Conservation (phyloP, 2,113 vertebrate species). For the sheep (Ovis aries) region DNA sequence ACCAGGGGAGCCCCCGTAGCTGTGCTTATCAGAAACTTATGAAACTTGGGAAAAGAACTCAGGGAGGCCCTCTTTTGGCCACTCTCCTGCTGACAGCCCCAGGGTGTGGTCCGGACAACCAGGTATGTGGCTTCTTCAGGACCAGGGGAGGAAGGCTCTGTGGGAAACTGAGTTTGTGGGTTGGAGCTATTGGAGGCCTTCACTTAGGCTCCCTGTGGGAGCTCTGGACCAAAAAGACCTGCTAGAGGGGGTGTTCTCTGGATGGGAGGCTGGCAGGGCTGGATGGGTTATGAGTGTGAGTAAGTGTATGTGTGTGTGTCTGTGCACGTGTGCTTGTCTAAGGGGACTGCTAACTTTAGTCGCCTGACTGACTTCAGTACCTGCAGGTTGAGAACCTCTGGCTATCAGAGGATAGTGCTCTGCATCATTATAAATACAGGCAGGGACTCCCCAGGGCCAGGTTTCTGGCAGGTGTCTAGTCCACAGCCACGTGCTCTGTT, state of each 20-base stretch:
- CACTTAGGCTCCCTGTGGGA: background rate
- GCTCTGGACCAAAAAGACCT: background rate
- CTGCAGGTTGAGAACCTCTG: background rate
- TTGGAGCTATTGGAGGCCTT: background rate
- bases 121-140: background rate
- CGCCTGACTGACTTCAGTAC: background rate
- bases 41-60: background rate
- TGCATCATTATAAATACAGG: background rate
- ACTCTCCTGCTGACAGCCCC: background rate
- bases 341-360: background rate
- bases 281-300: background rate
- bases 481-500: background rate
- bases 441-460: background rate
- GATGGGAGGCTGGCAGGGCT: background rate
- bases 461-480: background rate
- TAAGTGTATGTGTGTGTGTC: rapidly evolving
- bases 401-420: background rate
- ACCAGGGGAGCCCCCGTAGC: background rate
- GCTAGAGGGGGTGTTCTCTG: background rate
- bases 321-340: rapidly evolving
- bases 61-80: background rate
- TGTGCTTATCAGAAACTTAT: background rate
- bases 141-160: background rate
- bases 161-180: background rate
- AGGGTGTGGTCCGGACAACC: background rate